These are phyloP conservation scores for Enteromius argenteus DNA, from an alignment of 2,797 vertebrate genomes.

Conservation along the genomic window DNA sequence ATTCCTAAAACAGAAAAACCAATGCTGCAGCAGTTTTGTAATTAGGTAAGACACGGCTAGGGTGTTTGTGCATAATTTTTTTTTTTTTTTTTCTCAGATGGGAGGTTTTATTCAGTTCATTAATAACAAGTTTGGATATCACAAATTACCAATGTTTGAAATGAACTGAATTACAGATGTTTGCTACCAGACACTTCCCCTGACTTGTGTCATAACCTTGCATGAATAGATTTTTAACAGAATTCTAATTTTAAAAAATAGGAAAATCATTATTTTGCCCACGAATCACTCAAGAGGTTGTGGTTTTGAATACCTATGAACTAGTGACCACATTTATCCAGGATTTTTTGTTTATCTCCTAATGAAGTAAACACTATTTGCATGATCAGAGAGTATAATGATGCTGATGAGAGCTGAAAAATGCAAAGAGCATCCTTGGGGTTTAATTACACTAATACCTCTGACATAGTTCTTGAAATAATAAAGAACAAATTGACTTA, in stretches of 20 bases:
- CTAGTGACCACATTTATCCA: not conserved
- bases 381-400: not conserved
- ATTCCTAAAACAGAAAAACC: not conserved
- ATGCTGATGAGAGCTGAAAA: not conserved
- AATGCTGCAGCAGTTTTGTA: not conserved
- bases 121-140: not conserved
- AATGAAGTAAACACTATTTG: slow-evolving; percentile 6
- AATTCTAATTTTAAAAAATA: not conserved
- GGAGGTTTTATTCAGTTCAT: not conserved
- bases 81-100: not conserved
- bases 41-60: not conserved
- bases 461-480: not conserved
- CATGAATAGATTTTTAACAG: not conserved
- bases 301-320: not conserved
- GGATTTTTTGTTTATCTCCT: not conserved
- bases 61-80: not conserved
- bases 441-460: not conserved
- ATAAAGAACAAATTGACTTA: not conserved
- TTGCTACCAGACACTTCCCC: not conserved
- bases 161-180: not conserved
- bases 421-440: not conserved
- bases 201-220: not conserved
- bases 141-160: not conserved
- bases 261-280: not conserved
- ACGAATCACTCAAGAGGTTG: not conserved